A percentile compares a stretch with the other conserved stretches of the same genome.
These are phyloP conservation scores for Indri indri DNA, from an alignment of 2,113 vertebrate species.

Conservation along the genomic window DNA sequence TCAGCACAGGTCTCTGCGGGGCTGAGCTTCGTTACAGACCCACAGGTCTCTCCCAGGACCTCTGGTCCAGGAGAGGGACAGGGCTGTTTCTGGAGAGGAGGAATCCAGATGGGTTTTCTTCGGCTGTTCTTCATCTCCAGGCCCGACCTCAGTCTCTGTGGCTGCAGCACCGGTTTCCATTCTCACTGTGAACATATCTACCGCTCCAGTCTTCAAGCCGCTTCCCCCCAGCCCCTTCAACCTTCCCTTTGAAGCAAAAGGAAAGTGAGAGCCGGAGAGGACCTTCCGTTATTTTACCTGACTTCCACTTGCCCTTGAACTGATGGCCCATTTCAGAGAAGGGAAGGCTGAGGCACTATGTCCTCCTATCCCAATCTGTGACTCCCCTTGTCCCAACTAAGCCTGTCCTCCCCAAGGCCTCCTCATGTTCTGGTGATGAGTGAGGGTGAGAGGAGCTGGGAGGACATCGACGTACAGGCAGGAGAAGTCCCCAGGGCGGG, in stretches of 20 bases:
- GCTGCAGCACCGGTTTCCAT: not conserved
- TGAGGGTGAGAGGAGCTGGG: not conserved
- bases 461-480: too few relatives aligned
- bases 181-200: rapidly evolving
- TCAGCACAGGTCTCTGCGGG: not conserved
- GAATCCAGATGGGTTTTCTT: not conserved
- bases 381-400: not conserved
- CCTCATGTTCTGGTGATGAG: not conserved
- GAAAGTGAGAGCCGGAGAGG: not conserved
- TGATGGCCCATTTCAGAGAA: not conserved
- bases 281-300: not conserved
- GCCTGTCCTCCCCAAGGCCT: not conserved
- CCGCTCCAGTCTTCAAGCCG: not conserved
- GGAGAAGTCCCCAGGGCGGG: not conserved
- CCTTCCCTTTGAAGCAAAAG: not conserved
- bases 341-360: not conserved
- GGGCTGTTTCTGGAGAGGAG: not conserved
- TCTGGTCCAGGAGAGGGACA: rapidly evolving
- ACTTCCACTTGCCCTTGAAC: not conserved
- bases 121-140: not conserved
- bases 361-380: not conserved
- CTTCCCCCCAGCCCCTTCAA: not conserved
- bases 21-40: not conserved
- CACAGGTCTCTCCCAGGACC: not conserved
- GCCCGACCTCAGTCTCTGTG: not conserved